Percentiles rank a stretch among this genome's conserved stretches.
Conservation (phyloP, 2,888 invertebrate genomes). For the Apodemia mormo region DNA sequence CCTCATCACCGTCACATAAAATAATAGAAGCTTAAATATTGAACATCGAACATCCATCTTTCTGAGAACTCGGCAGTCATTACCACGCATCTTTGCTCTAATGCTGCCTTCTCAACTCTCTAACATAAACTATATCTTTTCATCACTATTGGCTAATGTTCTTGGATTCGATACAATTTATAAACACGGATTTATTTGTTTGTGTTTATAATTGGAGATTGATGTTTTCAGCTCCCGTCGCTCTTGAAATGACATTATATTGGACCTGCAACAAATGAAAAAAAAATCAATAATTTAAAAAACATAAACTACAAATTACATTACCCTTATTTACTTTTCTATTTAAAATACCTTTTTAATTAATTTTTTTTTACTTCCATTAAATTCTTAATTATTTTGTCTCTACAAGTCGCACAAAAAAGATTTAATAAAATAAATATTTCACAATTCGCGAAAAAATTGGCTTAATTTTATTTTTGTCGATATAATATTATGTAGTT, state of each 20-base stretch:
- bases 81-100: constrained; percentile 56
- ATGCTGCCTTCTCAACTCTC: constrained; percentile 35
- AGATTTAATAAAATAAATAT: too few species aligned
- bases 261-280: constrained; percentile 64
- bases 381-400: background rate
- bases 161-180: constrained; percentile 21
- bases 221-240: constrained; percentile 59
- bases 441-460: background rate
- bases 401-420: too few species aligned
- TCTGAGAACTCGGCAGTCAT: constrained; percentile 58
- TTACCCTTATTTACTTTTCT: background rate
- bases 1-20: constrained; percentile 69
- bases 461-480: background rate
- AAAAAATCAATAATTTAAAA: constrained; percentile 21
- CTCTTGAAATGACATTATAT: constrained; percentile 67
- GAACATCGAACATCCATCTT: constrained; percentile 73
- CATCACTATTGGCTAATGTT: constrained; percentile 25
- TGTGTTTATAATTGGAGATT: constrained; percentile 72
- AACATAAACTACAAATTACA: background rate
- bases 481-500: background rate
- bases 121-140: constrained; percentile 41
- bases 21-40: constrained; percentile 68
- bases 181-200: constrained; percentile 44
- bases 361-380: background rate
- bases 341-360: background rate